Percentiles rank a stretch among this genome's conserved stretches.
Evolutionary conservation across 1,140 invertebrate species (phyloP).

Genomic region (Lutraria rhynchaena): DNA sequence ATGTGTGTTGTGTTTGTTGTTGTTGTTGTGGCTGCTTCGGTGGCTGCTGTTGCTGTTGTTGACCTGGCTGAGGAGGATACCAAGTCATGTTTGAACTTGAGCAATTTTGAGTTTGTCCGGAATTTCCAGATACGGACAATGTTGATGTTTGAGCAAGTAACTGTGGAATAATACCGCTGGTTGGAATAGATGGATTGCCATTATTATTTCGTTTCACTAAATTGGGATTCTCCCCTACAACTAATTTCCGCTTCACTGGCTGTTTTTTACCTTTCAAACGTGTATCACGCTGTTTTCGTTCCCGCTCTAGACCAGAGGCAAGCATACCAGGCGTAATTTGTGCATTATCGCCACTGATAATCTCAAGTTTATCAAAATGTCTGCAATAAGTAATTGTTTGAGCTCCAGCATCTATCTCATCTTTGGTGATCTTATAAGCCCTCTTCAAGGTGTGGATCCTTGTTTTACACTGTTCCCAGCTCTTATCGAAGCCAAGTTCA

Average conservation of each 20-base stretch:
- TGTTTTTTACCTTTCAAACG: background rate
- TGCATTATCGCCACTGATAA: conserved; percentile 41
- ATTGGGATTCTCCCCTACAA: conserved; percentile 40
- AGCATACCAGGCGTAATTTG: conserved; percentile 35
- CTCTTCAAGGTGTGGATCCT: conserved; percentile 51
- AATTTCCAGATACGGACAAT: background rate
- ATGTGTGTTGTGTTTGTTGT: background rate
- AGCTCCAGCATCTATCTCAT: conserved; percentile 26
- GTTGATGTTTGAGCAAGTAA: background rate
- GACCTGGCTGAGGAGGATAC: conserved; percentile 4
- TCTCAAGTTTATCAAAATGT: conserved; percentile 54
- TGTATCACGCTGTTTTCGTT: conserved; percentile 11
- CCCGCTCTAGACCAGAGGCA: conserved; percentile 7
- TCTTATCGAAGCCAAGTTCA: conserved; percentile 37
- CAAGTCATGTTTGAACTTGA: background rate
- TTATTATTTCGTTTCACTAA: conserved; percentile 7
- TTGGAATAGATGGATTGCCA: background rate
- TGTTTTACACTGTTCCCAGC: conserved; percentile 57
- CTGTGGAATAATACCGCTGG: background rate
- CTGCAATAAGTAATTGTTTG: conserved; percentile 50
- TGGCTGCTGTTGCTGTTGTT: background rate
- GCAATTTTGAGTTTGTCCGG: background rate
- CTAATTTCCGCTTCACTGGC: conserved; percentile 42
- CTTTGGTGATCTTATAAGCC: conserved; percentile 58
- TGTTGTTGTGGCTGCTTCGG: conserved; percentile 1